Conservation (phyloP, 2,113 vertebrate species). For the Plotosus lineatus region DNA sequence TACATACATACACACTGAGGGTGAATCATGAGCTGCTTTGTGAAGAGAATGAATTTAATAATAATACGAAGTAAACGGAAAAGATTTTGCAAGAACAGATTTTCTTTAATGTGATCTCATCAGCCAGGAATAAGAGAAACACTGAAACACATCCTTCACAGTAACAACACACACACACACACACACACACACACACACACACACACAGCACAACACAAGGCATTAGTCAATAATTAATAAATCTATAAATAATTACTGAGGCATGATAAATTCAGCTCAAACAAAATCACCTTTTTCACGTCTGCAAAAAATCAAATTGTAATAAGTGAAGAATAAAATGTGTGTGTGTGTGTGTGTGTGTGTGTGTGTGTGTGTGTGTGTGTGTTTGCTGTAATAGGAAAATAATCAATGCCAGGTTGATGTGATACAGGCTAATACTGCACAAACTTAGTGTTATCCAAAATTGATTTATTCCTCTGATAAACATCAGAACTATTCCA, state of each 20-base stretch:
- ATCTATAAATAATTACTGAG: not conserved
- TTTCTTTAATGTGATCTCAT: slow-evolving; percentile 16
- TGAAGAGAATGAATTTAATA: too few species aligned
- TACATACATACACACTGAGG: too few species aligned
- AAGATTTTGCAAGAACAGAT: not conserved
- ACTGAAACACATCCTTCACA: slow-evolving; percentile 1
- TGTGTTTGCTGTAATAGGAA: not conserved
- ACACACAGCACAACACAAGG: not conserved
- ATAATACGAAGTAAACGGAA: not conserved
- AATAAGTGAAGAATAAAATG: not conserved
- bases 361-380: not conserved
- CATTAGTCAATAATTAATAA: not conserved
- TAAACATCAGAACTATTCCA: not conserved
- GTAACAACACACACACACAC: not conserved
- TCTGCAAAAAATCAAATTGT: not conserved
- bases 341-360: not conserved
- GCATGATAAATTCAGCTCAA: slow-evolving; percentile 5
- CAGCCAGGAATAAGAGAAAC: not conserved
- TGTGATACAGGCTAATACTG: not conserved
- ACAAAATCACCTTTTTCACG: not conserved
- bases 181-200: slow-evolving; percentile 12
- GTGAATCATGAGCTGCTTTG: too few species aligned
- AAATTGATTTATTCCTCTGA: not conserved
- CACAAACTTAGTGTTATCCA: not conserved
- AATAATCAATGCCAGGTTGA: not conserved